These are phyloP conservation scores for Pseudomugil tenellus DNA, from an alignment of 2,797 vertebrate species.

Conservation along the genomic window DNA sequence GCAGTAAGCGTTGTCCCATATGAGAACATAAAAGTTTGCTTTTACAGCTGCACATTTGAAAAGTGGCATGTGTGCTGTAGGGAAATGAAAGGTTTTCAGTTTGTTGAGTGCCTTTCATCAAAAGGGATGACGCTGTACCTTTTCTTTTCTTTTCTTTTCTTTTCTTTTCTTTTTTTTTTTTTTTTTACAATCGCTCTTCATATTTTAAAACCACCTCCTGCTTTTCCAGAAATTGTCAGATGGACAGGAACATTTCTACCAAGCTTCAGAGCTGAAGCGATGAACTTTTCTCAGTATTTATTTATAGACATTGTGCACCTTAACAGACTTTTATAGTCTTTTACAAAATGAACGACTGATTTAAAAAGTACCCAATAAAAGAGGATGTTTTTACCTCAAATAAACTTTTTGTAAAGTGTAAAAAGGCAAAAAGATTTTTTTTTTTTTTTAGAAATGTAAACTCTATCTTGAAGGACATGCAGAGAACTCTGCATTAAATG, in stretches of 20 bases:
- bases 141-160: background rate
- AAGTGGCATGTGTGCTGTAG: slow-evolving; percentile 21
- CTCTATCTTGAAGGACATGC: slow-evolving; percentile 68
- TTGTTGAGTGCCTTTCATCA: slow-evolving; percentile 70
- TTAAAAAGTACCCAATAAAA: slow-evolving; percentile 34
- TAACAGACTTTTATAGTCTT: slow-evolving; percentile 56
- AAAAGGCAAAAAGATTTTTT: slow-evolving; percentile 62
- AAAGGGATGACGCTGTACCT: slow-evolving; percentile 49
- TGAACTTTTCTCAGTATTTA: slow-evolving; percentile 67
- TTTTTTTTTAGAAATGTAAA: slow-evolving; percentile 24
- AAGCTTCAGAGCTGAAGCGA: slow-evolving; percentile 16
- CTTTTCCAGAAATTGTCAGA: slow-evolving; percentile 28
- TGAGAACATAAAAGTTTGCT: slow-evolving; percentile 20
- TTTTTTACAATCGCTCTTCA: slow-evolving; percentile 12
- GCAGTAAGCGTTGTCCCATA: slow-evolving; percentile 7
- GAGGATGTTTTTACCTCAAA: slow-evolving; percentile 58
- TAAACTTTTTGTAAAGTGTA: slow-evolving; percentile 75
- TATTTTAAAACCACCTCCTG: slow-evolving; percentile 3
- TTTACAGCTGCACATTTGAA: slow-evolving; percentile 38
- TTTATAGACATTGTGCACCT: slow-evolving; percentile 72
- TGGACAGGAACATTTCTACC: slow-evolving; percentile 22
- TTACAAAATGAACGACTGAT: slow-evolving; percentile 43
- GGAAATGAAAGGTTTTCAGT: slow-evolving; percentile 51
- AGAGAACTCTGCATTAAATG: slow-evolving; percentile 57
- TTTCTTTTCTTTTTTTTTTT: background rate